Evolutionary conservation across 2,113 vertebrate genomes (phyloP).

Genomic region (Hylia prasina): DNA sequence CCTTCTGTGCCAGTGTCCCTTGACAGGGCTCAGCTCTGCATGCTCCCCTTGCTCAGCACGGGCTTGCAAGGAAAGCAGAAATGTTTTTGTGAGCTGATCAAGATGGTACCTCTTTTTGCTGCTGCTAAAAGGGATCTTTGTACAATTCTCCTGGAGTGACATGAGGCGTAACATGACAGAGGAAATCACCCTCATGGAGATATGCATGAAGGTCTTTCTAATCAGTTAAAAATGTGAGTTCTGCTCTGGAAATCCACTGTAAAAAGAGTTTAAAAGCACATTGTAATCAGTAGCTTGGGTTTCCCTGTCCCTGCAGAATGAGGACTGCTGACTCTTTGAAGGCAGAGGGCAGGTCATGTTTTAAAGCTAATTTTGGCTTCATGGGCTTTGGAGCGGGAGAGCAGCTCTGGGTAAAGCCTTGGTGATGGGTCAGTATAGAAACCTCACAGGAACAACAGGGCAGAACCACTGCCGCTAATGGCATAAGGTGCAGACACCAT

Average conservation of each 20-base stretch:
- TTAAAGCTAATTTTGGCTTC: neutral
- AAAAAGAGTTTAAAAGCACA: neutral
- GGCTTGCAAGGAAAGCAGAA: neutral
- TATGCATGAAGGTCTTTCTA: rapidly evolving
- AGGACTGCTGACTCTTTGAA: neutral
- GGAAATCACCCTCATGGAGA: neutral
- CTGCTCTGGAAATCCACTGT: neutral
- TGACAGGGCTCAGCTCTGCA: neutral
- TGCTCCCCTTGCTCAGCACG: rapidly evolving
- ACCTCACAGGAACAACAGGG: rapidly evolving
- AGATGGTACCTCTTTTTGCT: neutral
- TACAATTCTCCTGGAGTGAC: neutral
- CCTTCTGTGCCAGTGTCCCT: neutral
- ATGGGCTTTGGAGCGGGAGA: neutral
- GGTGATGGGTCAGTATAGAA: neutral
- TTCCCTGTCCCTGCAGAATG: neutral
- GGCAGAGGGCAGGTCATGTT: neutral
- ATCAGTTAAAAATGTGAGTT: neutral
- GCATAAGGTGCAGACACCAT: neutral
- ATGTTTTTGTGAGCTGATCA: neutral
- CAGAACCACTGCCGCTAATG: neutral
- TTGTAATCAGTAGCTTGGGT: neutral
- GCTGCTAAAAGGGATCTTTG: neutral
- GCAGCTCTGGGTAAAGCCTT: neutral
- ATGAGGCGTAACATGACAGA: neutral